Conservation (phyloP, 2,888 invertebrate genomes). For the Cinara cedri region DNA sequence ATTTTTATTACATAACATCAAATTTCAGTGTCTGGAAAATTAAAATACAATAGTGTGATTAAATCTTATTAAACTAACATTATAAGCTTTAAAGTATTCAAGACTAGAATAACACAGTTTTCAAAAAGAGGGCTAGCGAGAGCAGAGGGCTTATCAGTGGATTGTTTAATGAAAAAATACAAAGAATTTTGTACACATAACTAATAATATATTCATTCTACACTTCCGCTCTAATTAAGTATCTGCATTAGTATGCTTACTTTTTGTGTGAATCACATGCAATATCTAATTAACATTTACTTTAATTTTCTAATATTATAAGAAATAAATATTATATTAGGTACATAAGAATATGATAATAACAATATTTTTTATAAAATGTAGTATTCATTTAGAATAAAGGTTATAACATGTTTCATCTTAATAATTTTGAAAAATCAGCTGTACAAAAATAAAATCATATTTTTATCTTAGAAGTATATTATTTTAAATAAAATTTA, state of each 20-base stretch:
- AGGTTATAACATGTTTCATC: too few relatives aligned
- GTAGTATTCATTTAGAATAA: too few relatives aligned
- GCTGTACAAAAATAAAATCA: too few relatives aligned
- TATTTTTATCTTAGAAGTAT: too few relatives aligned
- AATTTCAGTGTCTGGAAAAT: neutral
- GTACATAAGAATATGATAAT: too few relatives aligned
- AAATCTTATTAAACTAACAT: conserved; percentile 14
- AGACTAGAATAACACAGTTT: conserved; percentile 37
- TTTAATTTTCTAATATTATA: too few relatives aligned
- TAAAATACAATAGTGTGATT: conserved; percentile 28
- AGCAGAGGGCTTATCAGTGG: neutral
- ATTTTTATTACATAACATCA: neutral
- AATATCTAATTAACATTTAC: too few relatives aligned
- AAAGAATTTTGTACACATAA: neutral
- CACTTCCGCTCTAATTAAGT: neutral
- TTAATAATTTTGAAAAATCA: too few relatives aligned
- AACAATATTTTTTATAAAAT: too few relatives aligned
- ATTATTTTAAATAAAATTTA: too few relatives aligned
- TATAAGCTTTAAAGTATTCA: conserved; percentile 22
- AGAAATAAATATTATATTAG: too few relatives aligned
- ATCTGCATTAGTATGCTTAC: neutral
- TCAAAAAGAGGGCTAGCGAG: neutral
- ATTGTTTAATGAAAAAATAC: neutral
- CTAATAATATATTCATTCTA: neutral
- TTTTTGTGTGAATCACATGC: too few relatives aligned